These are phyloP conservation scores for Drosophila ananassae DNA, from an alignment of 1,140 invertebrate species.

Conservation along the genomic window DNA sequence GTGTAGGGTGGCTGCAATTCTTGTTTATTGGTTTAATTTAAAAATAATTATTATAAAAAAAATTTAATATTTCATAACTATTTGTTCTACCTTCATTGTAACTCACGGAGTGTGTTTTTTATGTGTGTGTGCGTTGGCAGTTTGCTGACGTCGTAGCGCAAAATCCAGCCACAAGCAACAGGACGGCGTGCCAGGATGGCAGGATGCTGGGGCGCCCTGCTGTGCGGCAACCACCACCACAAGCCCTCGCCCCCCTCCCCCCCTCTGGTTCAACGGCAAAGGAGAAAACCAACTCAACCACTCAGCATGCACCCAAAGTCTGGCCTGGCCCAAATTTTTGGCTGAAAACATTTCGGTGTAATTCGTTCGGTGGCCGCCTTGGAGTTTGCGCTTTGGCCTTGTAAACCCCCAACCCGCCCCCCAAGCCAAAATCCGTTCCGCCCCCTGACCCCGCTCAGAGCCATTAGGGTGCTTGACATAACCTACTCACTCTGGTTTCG, in stretches of 20 bases:
- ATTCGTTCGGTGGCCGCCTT: conserved; percentile 32
- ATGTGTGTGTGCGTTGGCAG: conserved; percentile 20
- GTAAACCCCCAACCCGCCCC: conserved; percentile 13
- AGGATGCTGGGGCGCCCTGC: conserved; percentile 13
- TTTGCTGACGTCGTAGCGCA: conserved; percentile 63
- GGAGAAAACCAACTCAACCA: conserved; percentile 1
- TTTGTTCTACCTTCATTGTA: conserved; percentile 4
- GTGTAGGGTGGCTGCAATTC: background rate
- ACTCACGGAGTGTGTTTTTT: background rate
- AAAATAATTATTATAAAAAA: too few species aligned
- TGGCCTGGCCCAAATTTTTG: conserved; percentile 54
- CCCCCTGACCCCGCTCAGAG: background rate
- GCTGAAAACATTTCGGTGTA: conserved; percentile 46
- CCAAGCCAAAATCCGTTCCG: background rate
- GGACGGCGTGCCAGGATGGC: conserved; percentile 36
- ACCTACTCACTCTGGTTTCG: conserved; percentile 64
- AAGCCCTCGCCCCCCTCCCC: background rate
- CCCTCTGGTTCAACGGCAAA: background rate
- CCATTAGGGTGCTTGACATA: conserved; percentile 47
- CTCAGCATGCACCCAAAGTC: conserved; percentile 3
- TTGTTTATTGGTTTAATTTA: too few species aligned
- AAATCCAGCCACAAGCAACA: conserved; percentile 76
- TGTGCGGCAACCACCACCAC: background rate
- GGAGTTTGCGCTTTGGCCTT: conserved; percentile 63
- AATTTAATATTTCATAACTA: too few species aligned